These are phyloP conservation scores for Spodoptera littoralis DNA, from an alignment of 2,888 invertebrate genomes.

Conservation along the genomic window DNA sequence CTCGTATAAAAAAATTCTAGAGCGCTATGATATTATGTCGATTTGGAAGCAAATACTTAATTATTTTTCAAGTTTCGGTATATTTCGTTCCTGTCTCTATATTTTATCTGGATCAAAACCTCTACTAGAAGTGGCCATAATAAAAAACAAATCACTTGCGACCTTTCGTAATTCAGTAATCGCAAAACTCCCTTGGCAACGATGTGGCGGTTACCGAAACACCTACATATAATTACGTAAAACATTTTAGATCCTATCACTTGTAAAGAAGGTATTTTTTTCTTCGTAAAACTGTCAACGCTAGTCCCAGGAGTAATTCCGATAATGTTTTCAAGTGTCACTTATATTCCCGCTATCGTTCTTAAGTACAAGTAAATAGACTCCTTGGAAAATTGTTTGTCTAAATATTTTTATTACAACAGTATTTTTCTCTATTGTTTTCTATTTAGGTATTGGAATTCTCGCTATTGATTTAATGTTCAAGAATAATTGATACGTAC, in stretches of 20 bases:
- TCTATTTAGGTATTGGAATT: background rate
- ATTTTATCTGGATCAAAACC: too few species aligned
- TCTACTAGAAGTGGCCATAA: too few species aligned
- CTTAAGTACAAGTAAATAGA: constrained; percentile 15
- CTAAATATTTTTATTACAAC: background rate
- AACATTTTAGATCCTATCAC: constrained; percentile 41
- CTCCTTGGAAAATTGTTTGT: constrained; percentile 1
- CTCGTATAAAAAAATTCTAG: too few species aligned
- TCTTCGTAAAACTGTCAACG: constrained; percentile 47
- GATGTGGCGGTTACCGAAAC: constrained; percentile 2
- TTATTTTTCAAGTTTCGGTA: too few species aligned
- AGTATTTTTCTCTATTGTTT: background rate
- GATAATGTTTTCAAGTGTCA: constrained; percentile 55
- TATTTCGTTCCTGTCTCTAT: too few species aligned
- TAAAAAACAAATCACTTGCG: too few species aligned
- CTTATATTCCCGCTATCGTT: constrained; percentile 42
- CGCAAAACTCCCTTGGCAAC: background rate
- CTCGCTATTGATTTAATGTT: too few species aligned
- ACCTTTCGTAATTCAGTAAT: background rate
- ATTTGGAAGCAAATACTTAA: too few species aligned
- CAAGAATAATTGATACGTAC: too few species aligned
- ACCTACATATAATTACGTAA: constrained; percentile 33
- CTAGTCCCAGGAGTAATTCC: constrained; percentile 45
- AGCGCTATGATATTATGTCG: too few species aligned
- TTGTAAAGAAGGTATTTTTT: constrained; percentile 35